Percentiles rank a stretch among this genome's conserved stretches.
phyloP scores from a whole-genome alignment of 2,797 vertebrate species.

The Sebastes cheni region DNA sequence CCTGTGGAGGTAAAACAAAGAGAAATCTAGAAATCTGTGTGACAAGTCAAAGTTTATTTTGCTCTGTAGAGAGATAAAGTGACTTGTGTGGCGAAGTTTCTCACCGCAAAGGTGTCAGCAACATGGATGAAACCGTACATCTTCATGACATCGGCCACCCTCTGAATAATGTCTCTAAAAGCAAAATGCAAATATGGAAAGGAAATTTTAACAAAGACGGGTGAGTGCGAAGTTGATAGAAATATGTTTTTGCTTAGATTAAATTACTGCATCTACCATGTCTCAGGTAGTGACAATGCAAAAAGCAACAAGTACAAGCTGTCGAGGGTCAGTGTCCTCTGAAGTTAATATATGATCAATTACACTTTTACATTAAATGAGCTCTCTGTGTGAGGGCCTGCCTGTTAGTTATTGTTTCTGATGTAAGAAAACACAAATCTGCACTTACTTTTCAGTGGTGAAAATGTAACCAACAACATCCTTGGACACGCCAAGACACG shows the following conservation, averaged over 20 bases:
- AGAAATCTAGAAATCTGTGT: not conserved
- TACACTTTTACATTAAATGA: not conserved
- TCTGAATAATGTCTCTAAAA: conserved; percentile 83
- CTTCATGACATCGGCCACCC: conserved; percentile 82
- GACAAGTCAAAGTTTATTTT: not conserved
- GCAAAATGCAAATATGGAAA: not conserved
- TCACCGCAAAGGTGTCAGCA: conserved; percentile 84
- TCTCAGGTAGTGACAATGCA: not conserved
- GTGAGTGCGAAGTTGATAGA: not conserved
- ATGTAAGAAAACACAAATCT: not conserved
- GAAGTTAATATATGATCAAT: conserved; percentile 25
- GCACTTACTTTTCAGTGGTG: conserved; percentile 85
- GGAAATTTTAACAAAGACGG: not conserved
- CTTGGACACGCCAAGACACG: conserved; percentile 53
- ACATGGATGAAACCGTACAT: conserved; percentile 84
- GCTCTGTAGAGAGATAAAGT: not conserved
- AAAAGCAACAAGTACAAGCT: not conserved
- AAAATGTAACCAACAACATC: conserved; percentile 85
- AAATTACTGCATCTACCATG: not conserved
- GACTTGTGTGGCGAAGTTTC: conserved; percentile 26
- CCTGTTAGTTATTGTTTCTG: not conserved
- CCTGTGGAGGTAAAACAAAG: conserved; percentile 68
- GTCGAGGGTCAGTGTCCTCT: not conserved
- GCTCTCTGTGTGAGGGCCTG: not conserved
- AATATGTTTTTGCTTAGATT: not conserved